Evolutionary conservation across 2,888 invertebrate genomes (phyloP).

Genomic region (Hirtodrosophila confusa): DNA sequence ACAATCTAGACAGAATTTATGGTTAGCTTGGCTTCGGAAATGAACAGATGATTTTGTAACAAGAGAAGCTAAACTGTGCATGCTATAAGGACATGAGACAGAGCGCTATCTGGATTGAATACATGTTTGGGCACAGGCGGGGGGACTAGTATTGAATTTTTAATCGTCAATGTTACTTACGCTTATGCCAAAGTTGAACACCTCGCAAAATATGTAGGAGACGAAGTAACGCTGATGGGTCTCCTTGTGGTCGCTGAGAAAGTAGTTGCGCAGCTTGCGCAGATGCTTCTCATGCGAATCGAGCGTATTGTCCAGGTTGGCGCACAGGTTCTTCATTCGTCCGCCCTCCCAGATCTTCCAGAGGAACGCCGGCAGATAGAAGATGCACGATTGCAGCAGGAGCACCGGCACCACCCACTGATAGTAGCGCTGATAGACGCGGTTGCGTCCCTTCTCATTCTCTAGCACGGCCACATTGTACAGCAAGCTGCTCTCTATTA

Average conservation of each 20-base stretch:
- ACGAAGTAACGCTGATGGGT: constrained; percentile 86
- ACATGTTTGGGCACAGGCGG: no score
- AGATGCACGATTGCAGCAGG: constrained; percentile 78
- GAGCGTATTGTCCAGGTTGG: constrained; percentile 74
- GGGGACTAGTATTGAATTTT: no score
- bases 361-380: constrained; percentile 82
- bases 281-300: constrained; percentile 61
- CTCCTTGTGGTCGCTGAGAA: constrained; percentile 74
- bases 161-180: constrained; percentile 84
- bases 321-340: constrained; percentile 83
- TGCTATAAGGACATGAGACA: no score
- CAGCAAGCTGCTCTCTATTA: constrained; percentile 30
- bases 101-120: no score
- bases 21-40: no score
- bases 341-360: constrained; percentile 85
- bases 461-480: constrained; percentile 28
- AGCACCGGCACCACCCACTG: constrained; percentile 83
- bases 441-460: constrained; percentile 29
- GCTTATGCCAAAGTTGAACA: constrained; percentile 90
- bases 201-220: constrained; percentile 89
- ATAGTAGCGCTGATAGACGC: constrained; percentile 82
- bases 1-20: constrained; percentile 56
- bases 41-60: no score
- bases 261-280: constrained; percentile 74
- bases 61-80: no score